Base-by-base conservation (phyloP, 2,113 vertebrate species). In the Pongo pygmaeus region DNA sequence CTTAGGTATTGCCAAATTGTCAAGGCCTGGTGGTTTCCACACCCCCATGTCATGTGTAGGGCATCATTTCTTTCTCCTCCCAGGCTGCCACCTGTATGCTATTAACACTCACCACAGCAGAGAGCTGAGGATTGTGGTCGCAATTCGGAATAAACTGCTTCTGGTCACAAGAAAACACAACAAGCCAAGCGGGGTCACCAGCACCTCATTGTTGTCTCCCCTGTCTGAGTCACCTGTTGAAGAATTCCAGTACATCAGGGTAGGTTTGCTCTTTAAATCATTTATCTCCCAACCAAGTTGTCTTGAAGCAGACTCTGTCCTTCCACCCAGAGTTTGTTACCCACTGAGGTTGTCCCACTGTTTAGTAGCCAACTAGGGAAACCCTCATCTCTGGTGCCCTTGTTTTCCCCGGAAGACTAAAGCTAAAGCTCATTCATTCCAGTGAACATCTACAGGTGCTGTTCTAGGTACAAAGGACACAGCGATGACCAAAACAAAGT, bases 181-280 rank as follows among this genome's bases (percentile, higher is more conserved):
- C 40, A 98, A 98, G 3, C 93, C 95, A 0, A 98, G 98, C n/a
- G 98, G 98, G 91, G 98, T 98, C 59, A 95, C 98, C 46, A 95
- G 99, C 38, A 32, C 97, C 74, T 95, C 98, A 23, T 50, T 98
- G 35, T 97, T 97, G 0, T 98, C 98, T 0, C 98, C 98, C 17
- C 72, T 97, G 38, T 94, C 98, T 0, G 99, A 99, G 93, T 99
- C 99, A 0, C 99, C 99, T 1, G 99, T 99, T 59, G 99, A 99
- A 90, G 99, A 99, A 98, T 99, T 99, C 98, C 99, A 99, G 97
- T 99, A 99, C 98, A 99, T 99, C 98, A 98, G 99, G 99, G 99
- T 99, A 98, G 59, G 99, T 98, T 84, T 90, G 5, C 81, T 80
- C 64, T 50, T 46, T 32, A 30, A 4, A 40, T 46, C 3, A 2